Percentiles rank a stretch among this genome's conserved stretches.
Conservation (phyloP, 2,113 vertebrate species). For the Casuarius casuarius region DNA sequence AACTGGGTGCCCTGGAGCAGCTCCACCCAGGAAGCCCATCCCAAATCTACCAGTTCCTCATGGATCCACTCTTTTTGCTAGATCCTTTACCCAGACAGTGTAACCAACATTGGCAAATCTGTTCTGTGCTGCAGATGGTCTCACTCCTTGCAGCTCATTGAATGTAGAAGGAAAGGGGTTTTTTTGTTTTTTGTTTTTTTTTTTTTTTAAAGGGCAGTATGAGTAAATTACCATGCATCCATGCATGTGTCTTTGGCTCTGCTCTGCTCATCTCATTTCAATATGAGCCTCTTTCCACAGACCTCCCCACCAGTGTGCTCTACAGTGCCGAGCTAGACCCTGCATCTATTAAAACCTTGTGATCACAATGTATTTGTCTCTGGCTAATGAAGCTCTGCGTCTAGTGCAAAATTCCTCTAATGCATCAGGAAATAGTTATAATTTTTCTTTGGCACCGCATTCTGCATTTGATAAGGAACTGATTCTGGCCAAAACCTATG, state of each 20-base stretch:
- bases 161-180: not conserved
- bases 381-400: slow-evolving; percentile 6
- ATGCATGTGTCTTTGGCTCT: not conserved
- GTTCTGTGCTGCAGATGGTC: not conserved
- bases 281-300: not conserved
- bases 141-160: not conserved
- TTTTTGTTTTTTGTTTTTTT: too few species aligned
- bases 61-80: not conserved
- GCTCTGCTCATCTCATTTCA: not conserved
- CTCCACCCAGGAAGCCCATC: accelerated
- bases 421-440: slow-evolving; percentile 41
- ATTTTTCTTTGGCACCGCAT: not conserved
- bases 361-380: not conserved
- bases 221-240: not conserved
- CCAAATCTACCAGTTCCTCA: not conserved
- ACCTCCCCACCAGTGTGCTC: not conserved
- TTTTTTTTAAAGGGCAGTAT: not conserved
- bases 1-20: accelerated
- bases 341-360: accelerated
- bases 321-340: not conserved
- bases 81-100: accelerated
- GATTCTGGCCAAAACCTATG: slow-evolving; percentile 39
- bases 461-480: slow-evolving; percentile 30
- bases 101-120: accelerated
- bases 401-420: not conserved